A percentile compares a stretch with the other conserved stretches of the same genome.
Conservation (phyloP, 1,140 invertebrate species). For the Macrobrachium nipponense region DNA sequence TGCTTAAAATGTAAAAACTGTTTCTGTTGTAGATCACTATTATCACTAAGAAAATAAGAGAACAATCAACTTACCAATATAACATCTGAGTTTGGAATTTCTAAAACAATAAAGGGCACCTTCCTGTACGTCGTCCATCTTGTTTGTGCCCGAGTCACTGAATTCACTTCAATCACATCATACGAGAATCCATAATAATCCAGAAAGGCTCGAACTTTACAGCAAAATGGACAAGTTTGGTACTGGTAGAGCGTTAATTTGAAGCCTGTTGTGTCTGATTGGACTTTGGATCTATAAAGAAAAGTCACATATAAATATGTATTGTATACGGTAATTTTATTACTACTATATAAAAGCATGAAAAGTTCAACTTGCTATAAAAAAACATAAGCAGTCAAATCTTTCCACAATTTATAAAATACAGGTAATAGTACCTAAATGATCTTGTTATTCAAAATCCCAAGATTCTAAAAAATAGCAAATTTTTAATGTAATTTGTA, state of each 20-base stretch:
- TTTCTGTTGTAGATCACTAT: neutral
- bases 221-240: conserved; percentile 98
- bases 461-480: too few relatives aligned
- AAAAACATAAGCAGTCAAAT: too few relatives aligned
- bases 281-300: conserved; percentile 74
- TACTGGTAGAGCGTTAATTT: conserved; percentile 95
- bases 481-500: too few relatives aligned
- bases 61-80: conserved; percentile 57
- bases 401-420: too few relatives aligned
- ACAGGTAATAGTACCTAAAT: too few relatives aligned
- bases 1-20: too few relatives aligned
- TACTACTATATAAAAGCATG: too few relatives aligned
- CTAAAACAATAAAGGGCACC: conserved; percentile 91
- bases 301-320: neutral
- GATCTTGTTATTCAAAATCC: too few relatives aligned
- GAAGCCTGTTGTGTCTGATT: conserved; percentile 79
- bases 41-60: neutral
- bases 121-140: conserved; percentile 96
- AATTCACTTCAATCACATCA: conserved; percentile 96
- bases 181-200: conserved; percentile 96
- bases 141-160: conserved; percentile 88
- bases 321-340: too few relatives aligned
- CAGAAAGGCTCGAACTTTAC: conserved; percentile 94
- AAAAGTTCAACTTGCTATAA: too few relatives aligned
- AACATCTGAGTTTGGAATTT: conserved; percentile 70